Conservation (phyloP, 2,888 invertebrate species). For the Sesia bembeciformis region DNA sequence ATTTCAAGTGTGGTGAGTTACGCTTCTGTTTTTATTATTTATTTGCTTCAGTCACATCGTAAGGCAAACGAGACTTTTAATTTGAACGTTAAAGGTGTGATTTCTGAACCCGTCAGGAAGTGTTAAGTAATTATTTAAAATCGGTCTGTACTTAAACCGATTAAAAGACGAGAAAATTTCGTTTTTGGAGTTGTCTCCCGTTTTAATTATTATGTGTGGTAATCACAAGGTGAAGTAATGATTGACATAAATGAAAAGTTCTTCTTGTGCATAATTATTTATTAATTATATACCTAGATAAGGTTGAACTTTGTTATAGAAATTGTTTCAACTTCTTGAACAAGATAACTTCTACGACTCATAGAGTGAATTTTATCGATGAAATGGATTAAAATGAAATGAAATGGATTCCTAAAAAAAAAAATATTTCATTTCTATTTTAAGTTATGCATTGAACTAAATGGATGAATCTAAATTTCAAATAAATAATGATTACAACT, state of each 20-base stretch:
- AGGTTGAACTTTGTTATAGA: too few species aligned
- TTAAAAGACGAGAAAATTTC: conserved; percentile 13
- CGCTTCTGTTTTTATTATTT: too few species aligned
- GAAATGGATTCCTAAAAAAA: too few species aligned
- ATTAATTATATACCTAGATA: background rate
- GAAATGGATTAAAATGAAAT: too few species aligned
- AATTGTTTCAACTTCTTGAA: too few species aligned
- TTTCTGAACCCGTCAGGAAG: conserved; percentile 48
- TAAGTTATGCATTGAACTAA: too few species aligned
- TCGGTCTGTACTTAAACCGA: conserved; percentile 29
- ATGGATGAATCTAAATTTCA: too few species aligned
- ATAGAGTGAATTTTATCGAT: too few species aligned
- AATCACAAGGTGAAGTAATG: background rate
- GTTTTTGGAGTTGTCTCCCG: background rate
- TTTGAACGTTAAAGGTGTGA: conserved; percentile 65
- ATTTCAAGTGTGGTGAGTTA: too few species aligned
- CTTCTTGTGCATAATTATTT: background rate
- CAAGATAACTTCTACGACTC: too few species aligned
- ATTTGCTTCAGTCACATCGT: conserved; percentile 8
- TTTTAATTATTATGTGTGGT: background rate
- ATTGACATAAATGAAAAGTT: background rate
- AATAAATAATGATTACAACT: too few species aligned
- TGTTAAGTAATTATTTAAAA: conserved; percentile 63
- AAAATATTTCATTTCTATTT: too few species aligned
- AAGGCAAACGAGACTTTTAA: conserved; percentile 57